Conservation (phyloP, 2,888 invertebrate species). For the Cheilosia grossa region DNA sequence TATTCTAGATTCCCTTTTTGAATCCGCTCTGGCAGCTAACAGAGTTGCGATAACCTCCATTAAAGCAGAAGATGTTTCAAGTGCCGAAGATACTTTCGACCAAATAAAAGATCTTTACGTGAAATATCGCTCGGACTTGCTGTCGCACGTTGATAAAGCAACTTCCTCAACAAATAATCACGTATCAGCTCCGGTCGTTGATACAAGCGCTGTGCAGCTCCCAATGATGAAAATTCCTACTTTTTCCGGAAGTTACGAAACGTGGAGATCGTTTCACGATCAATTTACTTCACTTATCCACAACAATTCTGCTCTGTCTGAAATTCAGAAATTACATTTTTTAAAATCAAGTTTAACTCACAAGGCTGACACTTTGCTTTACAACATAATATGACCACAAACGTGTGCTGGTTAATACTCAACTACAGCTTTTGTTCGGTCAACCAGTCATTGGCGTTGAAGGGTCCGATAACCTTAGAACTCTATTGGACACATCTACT, state of each 20-base stretch:
- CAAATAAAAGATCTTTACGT: not conserved
- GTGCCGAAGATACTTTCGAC: not conserved
- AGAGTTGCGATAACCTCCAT: too few species aligned
- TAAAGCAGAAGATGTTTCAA: not conserved
- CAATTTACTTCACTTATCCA: not conserved
- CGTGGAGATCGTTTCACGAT: constrained; percentile 11
- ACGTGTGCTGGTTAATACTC: not conserved
- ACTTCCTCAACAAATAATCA: not conserved
- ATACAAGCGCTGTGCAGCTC: not conserved
- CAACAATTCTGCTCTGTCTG: not conserved
- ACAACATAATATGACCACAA: constrained; percentile 7
- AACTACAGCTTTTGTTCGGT: not conserved
- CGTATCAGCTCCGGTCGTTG: not conserved
- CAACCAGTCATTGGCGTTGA: not conserved
- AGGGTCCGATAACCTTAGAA: not conserved
- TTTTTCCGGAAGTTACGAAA: not conserved
- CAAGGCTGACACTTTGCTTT: too few species aligned
- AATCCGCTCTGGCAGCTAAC: too few species aligned
- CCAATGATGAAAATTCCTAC: not conserved
- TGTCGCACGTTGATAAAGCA: not conserved
- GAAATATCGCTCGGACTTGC: not conserved
- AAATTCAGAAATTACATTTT: not conserved
- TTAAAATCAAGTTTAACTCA: not conserved
- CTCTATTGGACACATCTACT: not conserved
- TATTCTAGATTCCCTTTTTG: too few species aligned